Conservation (phyloP, 2,888 invertebrate species). For the Quadroppia sp. region DNA sequence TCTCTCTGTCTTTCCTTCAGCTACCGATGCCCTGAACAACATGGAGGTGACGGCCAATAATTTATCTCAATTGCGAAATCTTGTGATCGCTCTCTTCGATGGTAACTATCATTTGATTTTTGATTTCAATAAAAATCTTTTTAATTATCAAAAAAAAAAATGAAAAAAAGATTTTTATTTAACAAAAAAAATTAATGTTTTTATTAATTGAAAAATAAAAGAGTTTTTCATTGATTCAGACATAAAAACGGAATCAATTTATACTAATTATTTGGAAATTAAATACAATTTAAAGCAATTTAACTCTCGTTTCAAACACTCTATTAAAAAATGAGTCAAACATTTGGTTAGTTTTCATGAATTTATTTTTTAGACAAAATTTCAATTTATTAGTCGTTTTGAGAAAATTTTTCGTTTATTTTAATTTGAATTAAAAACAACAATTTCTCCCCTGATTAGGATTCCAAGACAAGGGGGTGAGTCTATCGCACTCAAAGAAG, state of each 20-base stretch:
- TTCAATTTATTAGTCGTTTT: not conserved
- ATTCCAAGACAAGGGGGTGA: slow-evolving; percentile 34
- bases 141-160: too few relatives aligned
- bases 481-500: slow-evolving; percentile 35
- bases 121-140: not conserved
- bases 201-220: not conserved
- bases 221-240: not conserved
- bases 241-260: slow-evolving; percentile 11
- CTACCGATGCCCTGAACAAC: slow-evolving; percentile 40
- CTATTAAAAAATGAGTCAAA: not conserved
- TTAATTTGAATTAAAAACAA: not conserved
- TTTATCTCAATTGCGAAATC: slow-evolving; percentile 68
- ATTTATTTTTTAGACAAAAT: too few relatives aligned
- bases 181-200: not conserved
- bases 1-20: too few relatives aligned
- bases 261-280: slow-evolving; percentile 14
- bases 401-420: not conserved
- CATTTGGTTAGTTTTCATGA: slow-evolving; percentile 15
- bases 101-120: slow-evolving; percentile 65
- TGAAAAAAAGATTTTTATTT: not conserved
- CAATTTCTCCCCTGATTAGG: not conserved
- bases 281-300: slow-evolving; percentile 7
- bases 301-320: not conserved
- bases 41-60: slow-evolving; percentile 56
- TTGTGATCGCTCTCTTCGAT: slow-evolving; percentile 74